A percentile compares a stretch with the other conserved stretches of the same genome.
phyloP scores from a whole-genome alignment of 2,797 vertebrate species.

The Picus viridis region DNA sequence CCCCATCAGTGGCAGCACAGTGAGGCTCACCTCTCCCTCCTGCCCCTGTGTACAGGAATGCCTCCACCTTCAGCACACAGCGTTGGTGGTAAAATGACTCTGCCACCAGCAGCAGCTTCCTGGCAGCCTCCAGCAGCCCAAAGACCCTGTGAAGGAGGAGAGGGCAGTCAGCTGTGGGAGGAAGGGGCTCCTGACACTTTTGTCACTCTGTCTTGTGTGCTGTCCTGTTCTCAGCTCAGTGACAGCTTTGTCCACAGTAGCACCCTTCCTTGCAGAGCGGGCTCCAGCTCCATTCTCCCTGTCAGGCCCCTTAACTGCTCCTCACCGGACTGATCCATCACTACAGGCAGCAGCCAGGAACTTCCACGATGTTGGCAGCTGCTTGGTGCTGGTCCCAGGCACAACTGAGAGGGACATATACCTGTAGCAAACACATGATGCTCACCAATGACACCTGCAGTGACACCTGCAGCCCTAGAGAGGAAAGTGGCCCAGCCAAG shows the following conservation, averaged over 20 bases:
- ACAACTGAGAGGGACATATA: constrained; percentile 88
- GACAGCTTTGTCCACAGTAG: accelerated
- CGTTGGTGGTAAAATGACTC: constrained; percentile 92
- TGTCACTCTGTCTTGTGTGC: accelerated
- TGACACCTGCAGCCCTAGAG: accelerated
- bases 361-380: constrained; percentile 14
- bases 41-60: constrained; percentile 72
- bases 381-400: constrained; percentile 41
- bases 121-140: constrained; percentile 79
- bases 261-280: background rate
- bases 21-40: constrained; percentile 39
- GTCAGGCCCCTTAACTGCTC: accelerated
- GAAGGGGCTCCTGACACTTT: background rate
- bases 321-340: constrained; percentile 92
- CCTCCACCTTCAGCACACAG: constrained; percentile 91
- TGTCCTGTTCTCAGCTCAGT: background rate
- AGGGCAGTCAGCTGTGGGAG: background rate
- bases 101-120: constrained; percentile 82
- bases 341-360: constrained; percentile 90
- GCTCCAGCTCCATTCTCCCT: background rate
- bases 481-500: background rate
- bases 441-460: accelerated
- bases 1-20: accelerated
- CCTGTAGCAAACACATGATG: constrained; percentile 68
- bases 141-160: constrained; percentile 83